Base-by-base conservation (phyloP, 2,113 vertebrate species). In the Polypterus bichir region DNA sequence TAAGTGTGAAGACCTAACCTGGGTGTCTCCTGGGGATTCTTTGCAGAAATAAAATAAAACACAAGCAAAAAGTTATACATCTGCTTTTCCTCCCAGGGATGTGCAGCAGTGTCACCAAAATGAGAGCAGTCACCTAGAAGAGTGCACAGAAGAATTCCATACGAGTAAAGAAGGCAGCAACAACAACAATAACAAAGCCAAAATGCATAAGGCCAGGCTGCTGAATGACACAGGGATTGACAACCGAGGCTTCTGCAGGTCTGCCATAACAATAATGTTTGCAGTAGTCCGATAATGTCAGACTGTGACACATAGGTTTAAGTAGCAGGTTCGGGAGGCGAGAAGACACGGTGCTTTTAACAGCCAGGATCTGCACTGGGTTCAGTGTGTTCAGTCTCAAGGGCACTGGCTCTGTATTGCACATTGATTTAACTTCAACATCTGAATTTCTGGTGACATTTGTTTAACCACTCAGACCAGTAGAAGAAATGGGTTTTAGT, bases 141-240 rank as follows among this genome's bases (percentile, higher is more conserved):
- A 78, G 0, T 72, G 84, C 66, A 80, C 77, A 70, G 73, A 81
- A 27, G 64, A 76, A 7, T 84, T 76, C 52, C 80, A 86, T 7
- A 76, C 71, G 59, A 75, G 88, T 63, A 92, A 89, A 70, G 80
- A 79, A 65, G 74, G 85, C 63, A 91, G 92, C 77, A 86, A 80
- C 68, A 89, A 83, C 73, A 91, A 85, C 64, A 91, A 81, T 8
- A 79, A 79, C 57, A 73, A 71, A 58, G 66, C 77, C 62, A 68
- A 63, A 47, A 56, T 56, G 54, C 56, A 64, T 0, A 1, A 4
- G 1, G 64, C 65, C 5, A 63, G 58, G 7, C 68, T 68, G 0
- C 2, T 59, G 46, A 9, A 65, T 51, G 61, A 59, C n/a, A 66
- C 69, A 58, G 69, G 70, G 0, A 80, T 82, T 1, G 83, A 89